Evolutionary conservation across 2,113 vertebrate species (phyloP), one percentile per base, ranked within the genome.

Genomic region (Corydoras maculifer): DNA sequence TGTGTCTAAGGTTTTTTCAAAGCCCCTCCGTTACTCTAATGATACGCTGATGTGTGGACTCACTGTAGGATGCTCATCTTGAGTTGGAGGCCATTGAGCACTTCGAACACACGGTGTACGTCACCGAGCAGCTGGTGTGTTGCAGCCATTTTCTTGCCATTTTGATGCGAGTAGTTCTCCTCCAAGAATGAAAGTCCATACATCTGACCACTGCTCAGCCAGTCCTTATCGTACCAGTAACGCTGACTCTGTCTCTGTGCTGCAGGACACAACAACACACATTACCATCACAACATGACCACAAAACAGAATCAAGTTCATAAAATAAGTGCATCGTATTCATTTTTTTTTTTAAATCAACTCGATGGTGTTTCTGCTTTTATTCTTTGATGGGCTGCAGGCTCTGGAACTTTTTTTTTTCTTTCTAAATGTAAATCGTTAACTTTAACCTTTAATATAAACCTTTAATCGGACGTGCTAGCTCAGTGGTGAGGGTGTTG

Each of bases 1-100:
- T 25, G 18, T 25, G 18, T 25, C 18, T 25, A n/a, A n/a, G n/a
- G n/a, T n/a, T n/a, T n/a, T n/a, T n/a, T n/a, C n/a, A n/a, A n/a
- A n/a, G n/a, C 18, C 18, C 18, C 18, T 25, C 18, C 18, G 18
- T 25, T 2, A 1, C 18, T 25, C 18, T 25, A 25, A 25, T 25
- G 18, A 25, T 1, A 25, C 18, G 18, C 18, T 25, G 18, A 25
- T 25, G 1, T 25, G 18, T 25, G 18, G 18, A 25, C 93, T 93
- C 87, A 99, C 97, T 93, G 92, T 35, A 98, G 75, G 57, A 99
- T 92, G 90, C 93, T 93, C 89, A 99, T 92, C 80, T 99, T 95
- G 69, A 99, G 92, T 85, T 96, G 93, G 79, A 99, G 88, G 29
- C 94, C 92, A 0, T 93, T 92, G 65, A 98, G 89, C 73, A 96